Evolutionary conservation across 2,797 vertebrate species (phyloP), one percentile per base, ranked within the genome.

Genomic region (Emys orbicularis): DNA sequence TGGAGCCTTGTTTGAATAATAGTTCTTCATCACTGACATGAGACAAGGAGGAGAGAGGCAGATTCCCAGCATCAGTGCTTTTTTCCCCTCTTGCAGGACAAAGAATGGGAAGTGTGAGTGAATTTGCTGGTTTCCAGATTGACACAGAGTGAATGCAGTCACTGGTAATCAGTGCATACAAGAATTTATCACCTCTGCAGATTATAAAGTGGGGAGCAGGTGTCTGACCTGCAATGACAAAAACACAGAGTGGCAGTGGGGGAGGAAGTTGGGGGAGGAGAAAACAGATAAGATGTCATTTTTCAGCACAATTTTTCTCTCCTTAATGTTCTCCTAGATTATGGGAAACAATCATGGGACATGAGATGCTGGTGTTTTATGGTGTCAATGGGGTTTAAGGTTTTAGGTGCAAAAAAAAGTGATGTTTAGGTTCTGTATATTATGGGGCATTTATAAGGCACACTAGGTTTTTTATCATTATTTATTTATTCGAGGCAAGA

Each of bases 211-310:
- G 92, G 94, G 96, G 97, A 95, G 95, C 95, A 94, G 97, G 96
- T 94, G 93, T 93, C 92, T 79, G 92, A 96, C 98, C 97, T 84
- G 88, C n/a, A 7, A 94, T 89, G 94, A 95, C 95, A 94, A 88
- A 91, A 95, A 76, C 90, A 5, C 7, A 0, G 84, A 91, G 84
- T 23, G 21, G 13, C 2, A 23, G 91, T 84, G 93, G 87, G 10
- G 29, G 81, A 92, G 86, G 85, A 7, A 31, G 74, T 29, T 27
- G 91, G 84, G 79, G 92, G 83, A 8, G 77, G 27, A 91, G 92
- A 86, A 97, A 95, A 97, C 92, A 92, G 97, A 93, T 93, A 65
- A 81, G 23, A 59, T 93, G 95, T 94, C 95, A 92, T 95, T 95
- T 97, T 86, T 96, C 96, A 93, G 88, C 84, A 12, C 27, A 9